phyloP scores from a whole-genome alignment of 1,140 invertebrate species.

The Hermetia illucens region DNA sequence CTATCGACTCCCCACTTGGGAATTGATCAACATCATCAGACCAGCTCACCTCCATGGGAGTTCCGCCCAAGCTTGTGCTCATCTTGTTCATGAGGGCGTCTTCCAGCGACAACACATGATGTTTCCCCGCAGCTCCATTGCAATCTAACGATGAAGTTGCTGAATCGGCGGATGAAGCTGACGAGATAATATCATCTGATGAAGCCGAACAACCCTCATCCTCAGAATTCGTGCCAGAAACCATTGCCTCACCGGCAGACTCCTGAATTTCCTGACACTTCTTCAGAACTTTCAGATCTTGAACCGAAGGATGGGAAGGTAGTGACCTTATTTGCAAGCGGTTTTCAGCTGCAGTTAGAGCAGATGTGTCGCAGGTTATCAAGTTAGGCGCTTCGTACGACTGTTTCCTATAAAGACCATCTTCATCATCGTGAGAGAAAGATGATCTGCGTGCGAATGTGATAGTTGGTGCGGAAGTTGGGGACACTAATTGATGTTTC shows the following conservation, averaged over 20 bases:
- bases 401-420: not conserved
- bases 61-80: constrained; percentile 19
- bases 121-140: constrained; percentile 3
- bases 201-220: constrained; percentile 35
- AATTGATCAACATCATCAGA: constrained; percentile 27
- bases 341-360: constrained; percentile 10
- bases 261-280: constrained; percentile 40
- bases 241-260: constrained; percentile 48
- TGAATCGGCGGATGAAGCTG: constrained; percentile 10
- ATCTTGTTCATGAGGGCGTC: constrained; percentile 19
- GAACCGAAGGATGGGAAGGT: constrained; percentile 11
- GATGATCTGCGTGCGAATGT: not conserved
- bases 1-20: constrained; percentile 8
- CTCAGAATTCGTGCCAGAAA: constrained; percentile 38
- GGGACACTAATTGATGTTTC: too few relatives aligned
- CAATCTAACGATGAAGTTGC: constrained; percentile 13
- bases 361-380: constrained; percentile 17
- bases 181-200: constrained; percentile 18
- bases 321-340: constrained; percentile 8
- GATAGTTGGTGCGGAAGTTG: not conserved
- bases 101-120: constrained; percentile 22
- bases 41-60: constrained; percentile 34
- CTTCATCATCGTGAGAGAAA: not conserved
- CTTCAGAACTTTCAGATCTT: constrained; percentile 17
- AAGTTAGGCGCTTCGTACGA: constrained; percentile 6